phyloP scores from a whole-genome alignment of 2,113 vertebrate species.

The Ariopsis seemanni region DNA sequence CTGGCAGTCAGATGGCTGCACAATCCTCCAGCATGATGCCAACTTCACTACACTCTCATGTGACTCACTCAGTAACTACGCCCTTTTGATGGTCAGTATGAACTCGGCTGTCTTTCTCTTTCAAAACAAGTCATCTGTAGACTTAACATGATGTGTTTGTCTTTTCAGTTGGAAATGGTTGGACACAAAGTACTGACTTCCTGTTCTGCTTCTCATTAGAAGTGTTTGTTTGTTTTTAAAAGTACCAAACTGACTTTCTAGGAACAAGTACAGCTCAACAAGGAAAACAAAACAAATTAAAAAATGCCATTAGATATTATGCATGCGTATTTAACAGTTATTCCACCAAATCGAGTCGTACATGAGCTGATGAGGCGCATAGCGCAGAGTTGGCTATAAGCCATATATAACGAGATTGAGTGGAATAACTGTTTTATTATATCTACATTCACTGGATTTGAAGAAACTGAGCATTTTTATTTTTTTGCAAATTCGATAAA shows the following conservation, averaged over 20 bases:
- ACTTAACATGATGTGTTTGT: background rate
- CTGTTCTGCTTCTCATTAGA: background rate
- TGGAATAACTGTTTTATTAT: too few species aligned
- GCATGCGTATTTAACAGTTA: too few species aligned
- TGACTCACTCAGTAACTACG: slow-evolving; percentile 89
- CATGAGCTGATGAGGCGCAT: too few species aligned
- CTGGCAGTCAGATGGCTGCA: slow-evolving; percentile 90
- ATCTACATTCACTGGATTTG: too few species aligned
- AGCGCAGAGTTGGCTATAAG: too few species aligned
- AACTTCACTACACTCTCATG: slow-evolving; percentile 93
- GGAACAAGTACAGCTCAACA: background rate
- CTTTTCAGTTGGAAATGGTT: background rate
- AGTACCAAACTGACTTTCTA: background rate
- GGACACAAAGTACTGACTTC: background rate
- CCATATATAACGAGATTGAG: too few species aligned
- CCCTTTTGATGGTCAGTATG: slow-evolving; percentile 85
- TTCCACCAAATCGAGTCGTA: too few species aligned
- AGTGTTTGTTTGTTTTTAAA: background rate
- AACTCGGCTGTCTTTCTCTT: background rate
- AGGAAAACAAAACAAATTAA: background rate
- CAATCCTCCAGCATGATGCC: slow-evolving; percentile 83
- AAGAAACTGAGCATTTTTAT: too few species aligned
- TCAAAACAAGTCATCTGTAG: background rate
- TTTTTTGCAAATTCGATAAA: too few species aligned
- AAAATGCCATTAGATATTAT: background rate